phyloP scores from a whole-genome alignment of 2,888 invertebrate species.

The Mechanitis mazaeus region DNA sequence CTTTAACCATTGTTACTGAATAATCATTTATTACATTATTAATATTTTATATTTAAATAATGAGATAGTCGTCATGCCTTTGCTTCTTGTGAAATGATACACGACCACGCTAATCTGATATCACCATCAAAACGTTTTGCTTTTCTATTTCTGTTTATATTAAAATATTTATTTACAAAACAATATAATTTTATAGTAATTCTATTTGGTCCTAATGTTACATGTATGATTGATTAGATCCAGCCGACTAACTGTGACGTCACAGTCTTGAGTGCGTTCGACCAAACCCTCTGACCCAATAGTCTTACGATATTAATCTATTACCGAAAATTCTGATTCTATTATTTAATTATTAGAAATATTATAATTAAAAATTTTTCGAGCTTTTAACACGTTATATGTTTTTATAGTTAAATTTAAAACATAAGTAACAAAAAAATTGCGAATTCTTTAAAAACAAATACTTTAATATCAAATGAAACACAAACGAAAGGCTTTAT shows the following conservation, averaged over 20 bases:
- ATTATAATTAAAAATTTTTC: background rate
- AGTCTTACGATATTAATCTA: constrained; percentile 5
- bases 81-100: no score
- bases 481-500: background rate
- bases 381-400: background rate
- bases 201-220: constrained; percentile 31
- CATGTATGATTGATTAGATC: constrained; percentile 58
- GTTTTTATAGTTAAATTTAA: no score
- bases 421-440: no score
- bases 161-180: background rate
- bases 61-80: no score
- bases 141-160: background rate
- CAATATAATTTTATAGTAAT: background rate
- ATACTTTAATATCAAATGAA: constrained; percentile 1
- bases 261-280: background rate
- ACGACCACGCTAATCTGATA: no score
- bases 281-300: background rate
- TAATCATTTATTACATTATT: no score
- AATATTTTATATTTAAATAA: no score
- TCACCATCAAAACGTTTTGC: no score
- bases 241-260: constrained; percentile 7
- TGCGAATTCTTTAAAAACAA: background rate
- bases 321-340: background rate
- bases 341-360: background rate
- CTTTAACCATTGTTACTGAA: no score